Conservation (phyloP, 2,888 invertebrate species). For the Lithophane socia region DNA sequence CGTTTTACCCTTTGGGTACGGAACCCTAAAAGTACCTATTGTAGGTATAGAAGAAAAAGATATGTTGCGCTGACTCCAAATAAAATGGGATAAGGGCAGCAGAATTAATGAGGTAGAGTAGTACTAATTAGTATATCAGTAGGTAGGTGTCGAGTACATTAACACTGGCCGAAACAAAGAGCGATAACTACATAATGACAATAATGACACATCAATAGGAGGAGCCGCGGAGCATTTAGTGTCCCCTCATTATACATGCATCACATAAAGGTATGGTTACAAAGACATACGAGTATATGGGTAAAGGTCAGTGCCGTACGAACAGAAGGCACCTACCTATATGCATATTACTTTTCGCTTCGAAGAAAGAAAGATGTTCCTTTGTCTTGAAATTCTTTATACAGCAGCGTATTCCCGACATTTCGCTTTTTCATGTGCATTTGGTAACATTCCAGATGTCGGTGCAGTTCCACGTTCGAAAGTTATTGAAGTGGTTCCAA, state of each 20-base stretch:
- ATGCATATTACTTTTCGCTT: conserved; percentile 30
- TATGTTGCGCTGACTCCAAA: not conserved
- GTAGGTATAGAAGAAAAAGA: no score
- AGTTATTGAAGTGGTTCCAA: conserved; percentile 65
- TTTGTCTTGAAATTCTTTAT: conserved; percentile 55
- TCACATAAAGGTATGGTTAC: conserved; percentile 16
- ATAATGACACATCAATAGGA: conserved; percentile 5
- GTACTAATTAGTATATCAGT: not conserved
- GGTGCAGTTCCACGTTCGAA: conserved; percentile 41
- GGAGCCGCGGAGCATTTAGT: conserved; percentile 6
- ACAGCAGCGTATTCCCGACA: conserved; percentile 27
- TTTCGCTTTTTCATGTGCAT: conserved; percentile 50
- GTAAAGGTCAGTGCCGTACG: conserved; percentile 42
- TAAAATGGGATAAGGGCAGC: not conserved
- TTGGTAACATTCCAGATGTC: conserved; percentile 64
- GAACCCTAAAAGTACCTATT: no score
- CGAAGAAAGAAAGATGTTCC: conserved; percentile 41
- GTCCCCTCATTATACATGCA: conserved; percentile 18
- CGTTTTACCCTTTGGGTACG: no score
- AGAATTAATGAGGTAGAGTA: not conserved
- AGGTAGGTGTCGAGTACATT: conserved; percentile 23
- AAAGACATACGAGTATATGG: conserved; percentile 9
- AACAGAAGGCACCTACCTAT: not conserved
- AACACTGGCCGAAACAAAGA: conserved; percentile 42
- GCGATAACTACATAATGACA: not conserved